phyloP scores from a whole-genome alignment of 2,113 vertebrate genomes.

The Varanus komodoensis region DNA sequence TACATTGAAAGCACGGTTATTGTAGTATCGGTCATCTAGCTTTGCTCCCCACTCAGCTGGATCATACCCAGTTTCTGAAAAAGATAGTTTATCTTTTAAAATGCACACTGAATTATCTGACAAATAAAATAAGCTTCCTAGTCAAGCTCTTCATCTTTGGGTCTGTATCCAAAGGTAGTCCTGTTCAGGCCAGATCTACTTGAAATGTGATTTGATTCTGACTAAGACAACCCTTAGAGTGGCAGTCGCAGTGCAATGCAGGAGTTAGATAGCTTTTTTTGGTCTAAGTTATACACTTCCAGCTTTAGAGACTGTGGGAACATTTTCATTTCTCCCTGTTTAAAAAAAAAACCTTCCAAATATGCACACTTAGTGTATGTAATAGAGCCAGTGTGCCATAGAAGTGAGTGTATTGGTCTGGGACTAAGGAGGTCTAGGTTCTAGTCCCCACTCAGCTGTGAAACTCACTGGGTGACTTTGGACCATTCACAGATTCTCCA shows the following conservation, averaged over 20 bases:
- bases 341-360: not conserved
- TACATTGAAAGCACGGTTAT: conserved; percentile 33
- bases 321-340: not conserved
- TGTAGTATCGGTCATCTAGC: conserved; percentile 32
- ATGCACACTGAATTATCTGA: not conserved
- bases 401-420: too few relatives aligned
- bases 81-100: not conserved
- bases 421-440: too few relatives aligned
- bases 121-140: not conserved
- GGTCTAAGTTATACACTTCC: not conserved
- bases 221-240: not conserved
- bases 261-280: not conserved
- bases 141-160: not conserved
- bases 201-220: too few relatives aligned
- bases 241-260: not conserved
- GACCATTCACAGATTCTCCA: too few relatives aligned
- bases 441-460: too few relatives aligned
- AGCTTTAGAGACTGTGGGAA: not conserved
- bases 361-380: not conserved
- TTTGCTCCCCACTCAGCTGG: conserved; percentile 32
- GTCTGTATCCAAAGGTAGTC: not conserved
- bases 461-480: too few relatives aligned
- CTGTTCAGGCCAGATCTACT: too few relatives aligned
- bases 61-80: conserved; percentile 40
- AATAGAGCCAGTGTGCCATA: too few relatives aligned